Percentiles rank a stretch among this genome's conserved stretches.
Evolutionary conservation across 2,113 vertebrate genomes (phyloP).

Genomic region (Notothenia rossii): DNA sequence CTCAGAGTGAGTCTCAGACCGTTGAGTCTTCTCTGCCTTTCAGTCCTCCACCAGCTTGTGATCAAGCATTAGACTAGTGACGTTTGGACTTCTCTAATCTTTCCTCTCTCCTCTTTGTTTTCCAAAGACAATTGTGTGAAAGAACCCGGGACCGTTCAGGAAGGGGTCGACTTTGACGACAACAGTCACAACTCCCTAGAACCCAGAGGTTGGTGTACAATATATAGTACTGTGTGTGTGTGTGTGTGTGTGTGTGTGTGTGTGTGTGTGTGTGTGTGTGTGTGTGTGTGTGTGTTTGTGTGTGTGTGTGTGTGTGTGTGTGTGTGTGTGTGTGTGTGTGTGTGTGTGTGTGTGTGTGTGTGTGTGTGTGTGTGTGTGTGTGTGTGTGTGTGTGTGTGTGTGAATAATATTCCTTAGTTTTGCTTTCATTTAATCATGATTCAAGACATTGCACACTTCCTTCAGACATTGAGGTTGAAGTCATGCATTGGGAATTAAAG

Average conservation of each 20-base stretch:
- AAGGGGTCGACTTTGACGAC: conserved; percentile 97
- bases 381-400: background rate
- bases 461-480: background rate
- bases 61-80: conserved; percentile 23
- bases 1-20: conserved; percentile 91
- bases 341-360: background rate
- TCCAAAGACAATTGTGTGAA: conserved; percentile 98
- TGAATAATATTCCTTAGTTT: background rate
- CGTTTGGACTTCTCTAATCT: conserved; percentile 78
- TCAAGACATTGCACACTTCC: background rate
- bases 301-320: background rate
- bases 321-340: conserved; percentile 8
- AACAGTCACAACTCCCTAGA: conserved; percentile 99
- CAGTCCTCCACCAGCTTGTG: background rate
- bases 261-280: background rate
- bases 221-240: background rate
- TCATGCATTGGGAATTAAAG: too few relatives aligned
- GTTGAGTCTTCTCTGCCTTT: conserved; percentile 41
- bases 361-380: conserved; percentile 1
- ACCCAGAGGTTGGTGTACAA: conserved; percentile 95
- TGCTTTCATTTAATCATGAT: background rate
- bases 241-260: conserved; percentile 3
- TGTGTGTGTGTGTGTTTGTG: background rate
- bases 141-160: conserved; percentile 92
- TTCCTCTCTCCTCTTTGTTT: conserved; percentile 75